phyloP scores from a whole-genome alignment of 2,888 invertebrate species.

The Eupithecia exiguata region DNA sequence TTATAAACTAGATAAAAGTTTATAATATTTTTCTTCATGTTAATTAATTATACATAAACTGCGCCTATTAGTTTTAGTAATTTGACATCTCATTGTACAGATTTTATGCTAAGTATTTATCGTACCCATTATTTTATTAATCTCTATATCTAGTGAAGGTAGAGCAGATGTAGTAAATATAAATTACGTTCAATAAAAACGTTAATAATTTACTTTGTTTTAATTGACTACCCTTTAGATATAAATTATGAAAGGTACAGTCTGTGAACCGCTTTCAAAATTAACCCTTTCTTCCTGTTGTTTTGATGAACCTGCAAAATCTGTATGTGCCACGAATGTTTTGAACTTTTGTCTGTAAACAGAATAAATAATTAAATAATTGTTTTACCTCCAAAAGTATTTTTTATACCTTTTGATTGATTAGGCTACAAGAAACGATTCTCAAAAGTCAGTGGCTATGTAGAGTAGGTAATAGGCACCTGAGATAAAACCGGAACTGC shows the following conservation, averaged over 20 bases:
- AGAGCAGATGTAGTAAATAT: slow-evolving; percentile 76
- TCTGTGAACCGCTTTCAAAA: neutral
- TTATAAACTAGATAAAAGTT: slow-evolving; percentile 37
- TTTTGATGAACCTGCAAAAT: neutral
- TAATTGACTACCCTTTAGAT: slow-evolving; percentile 30
- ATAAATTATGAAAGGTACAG: neutral
- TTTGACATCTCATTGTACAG: slow-evolving; percentile 61
- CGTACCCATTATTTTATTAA: slow-evolving; percentile 60
- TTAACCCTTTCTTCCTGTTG: neutral
- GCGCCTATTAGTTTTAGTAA: slow-evolving; percentile 51
- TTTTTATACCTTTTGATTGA: too few species aligned
- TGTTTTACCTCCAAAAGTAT: too few species aligned
- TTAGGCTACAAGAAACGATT: too few species aligned
- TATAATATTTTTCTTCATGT: slow-evolving; percentile 40
- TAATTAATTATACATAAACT: slow-evolving; percentile 42
- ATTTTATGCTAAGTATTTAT: slow-evolving; percentile 49
- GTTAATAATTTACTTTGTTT: slow-evolving; percentile 68
- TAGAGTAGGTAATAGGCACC: too few species aligned
- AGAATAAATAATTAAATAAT: too few species aligned
- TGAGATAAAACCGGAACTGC: too few species aligned
- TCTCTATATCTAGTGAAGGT: slow-evolving; percentile 67
- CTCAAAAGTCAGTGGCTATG: too few species aligned
- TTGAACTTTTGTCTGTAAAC: too few species aligned
- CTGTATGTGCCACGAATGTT: too few species aligned
- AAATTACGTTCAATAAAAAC: slow-evolving; percentile 82